Evolutionary conservation across 2,113 vertebrate species (phyloP).

Genomic region (Trogon surrucura): DNA sequence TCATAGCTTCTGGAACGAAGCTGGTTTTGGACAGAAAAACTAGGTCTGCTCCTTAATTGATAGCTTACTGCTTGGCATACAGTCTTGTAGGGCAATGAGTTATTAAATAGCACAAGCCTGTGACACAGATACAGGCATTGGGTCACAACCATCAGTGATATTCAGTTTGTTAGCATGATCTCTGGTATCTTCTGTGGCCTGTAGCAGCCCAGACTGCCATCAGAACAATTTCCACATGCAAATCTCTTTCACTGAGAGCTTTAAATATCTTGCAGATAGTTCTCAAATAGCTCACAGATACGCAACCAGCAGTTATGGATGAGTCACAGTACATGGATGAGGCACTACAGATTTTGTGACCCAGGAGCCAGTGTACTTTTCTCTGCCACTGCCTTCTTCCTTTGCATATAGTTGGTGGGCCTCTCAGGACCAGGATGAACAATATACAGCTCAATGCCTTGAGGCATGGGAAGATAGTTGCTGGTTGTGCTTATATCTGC

Average conservation of each 20-base stretch:
- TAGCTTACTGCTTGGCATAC: neutral
- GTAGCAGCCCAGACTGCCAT: neutral
- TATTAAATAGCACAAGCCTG: neutral
- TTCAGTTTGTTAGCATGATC: neutral
- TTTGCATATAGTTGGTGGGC: neutral
- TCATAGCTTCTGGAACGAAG: neutral
- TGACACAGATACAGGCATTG: neutral
- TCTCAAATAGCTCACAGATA: neutral
- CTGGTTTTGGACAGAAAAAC: neutral
- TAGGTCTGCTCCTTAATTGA: neutral
- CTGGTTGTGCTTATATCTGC: neutral
- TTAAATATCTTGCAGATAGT: neutral
- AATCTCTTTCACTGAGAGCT: neutral
- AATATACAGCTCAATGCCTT: neutral
- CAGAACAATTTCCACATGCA: neutral
- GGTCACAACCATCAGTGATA: neutral
- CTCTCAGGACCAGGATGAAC: neutral
- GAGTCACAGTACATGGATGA: rapidly evolving
- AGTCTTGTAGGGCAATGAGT: neutral
- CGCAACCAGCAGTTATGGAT: neutral
- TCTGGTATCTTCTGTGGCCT: neutral
- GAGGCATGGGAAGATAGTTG: neutral
- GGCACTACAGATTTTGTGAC: neutral
- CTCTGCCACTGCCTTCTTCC: neutral
- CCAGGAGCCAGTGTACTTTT: neutral